phyloP scores from a whole-genome alignment of 2,888 invertebrate species.

The Plutella xylostella region DNA sequence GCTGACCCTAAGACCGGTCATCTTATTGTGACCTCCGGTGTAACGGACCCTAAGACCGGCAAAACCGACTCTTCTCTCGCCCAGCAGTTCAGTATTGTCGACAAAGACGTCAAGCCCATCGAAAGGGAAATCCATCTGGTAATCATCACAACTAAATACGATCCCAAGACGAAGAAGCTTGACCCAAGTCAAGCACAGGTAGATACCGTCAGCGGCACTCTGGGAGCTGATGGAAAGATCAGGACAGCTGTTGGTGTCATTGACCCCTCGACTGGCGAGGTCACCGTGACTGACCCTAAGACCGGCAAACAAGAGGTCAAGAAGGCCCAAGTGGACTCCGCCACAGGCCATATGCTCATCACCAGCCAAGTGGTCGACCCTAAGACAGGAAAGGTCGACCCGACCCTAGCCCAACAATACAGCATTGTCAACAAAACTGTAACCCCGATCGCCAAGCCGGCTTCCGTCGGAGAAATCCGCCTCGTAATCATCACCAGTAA shows the following conservation, averaged over 20 bases:
- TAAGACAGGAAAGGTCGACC: constrained; percentile 71
- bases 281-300: constrained; percentile 51
- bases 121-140: constrained; percentile 68
- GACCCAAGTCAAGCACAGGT: constrained; percentile 52
- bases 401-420: constrained; percentile 64
- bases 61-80: constrained; percentile 65
- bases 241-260: constrained; percentile 74
- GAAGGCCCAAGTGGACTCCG: constrained; percentile 65
- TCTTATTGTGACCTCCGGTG: constrained; percentile 62
- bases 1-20: constrained; percentile 68
- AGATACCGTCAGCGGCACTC: constrained; percentile 71
- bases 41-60: constrained; percentile 70
- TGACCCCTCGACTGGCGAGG: constrained; percentile 71
- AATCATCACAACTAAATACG: constrained; percentile 71
- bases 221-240: constrained; percentile 62
- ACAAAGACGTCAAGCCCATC: constrained; percentile 47
- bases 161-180: constrained; percentile 64
- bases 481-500: constrained; percentile 61
- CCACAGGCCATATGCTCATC: constrained; percentile 67
- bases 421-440: constrained; percentile 56
- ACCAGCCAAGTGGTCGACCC: constrained; percentile 69
- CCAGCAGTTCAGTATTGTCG: constrained; percentile 67
- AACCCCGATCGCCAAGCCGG: constrained; percentile 46
- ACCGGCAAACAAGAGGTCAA: constrained; percentile 69
- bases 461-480: constrained; percentile 50